Base-by-base conservation (phyloP, 2,113 vertebrate genomes). In the Erinaceus europaeus region DNA sequence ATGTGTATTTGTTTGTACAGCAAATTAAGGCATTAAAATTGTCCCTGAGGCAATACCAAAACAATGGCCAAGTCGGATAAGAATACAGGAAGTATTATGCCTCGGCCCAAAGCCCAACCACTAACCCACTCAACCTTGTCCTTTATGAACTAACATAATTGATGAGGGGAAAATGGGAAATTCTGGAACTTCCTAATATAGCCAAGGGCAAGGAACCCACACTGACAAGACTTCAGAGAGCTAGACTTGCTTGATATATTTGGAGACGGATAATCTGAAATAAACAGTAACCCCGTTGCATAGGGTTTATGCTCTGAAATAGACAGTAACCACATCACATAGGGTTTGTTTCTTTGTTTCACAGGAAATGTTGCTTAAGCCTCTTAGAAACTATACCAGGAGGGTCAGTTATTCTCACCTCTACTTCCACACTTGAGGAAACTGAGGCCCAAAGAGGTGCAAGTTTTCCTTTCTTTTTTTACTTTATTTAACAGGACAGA, bases 21-120 rank as follows among this genome's bases (percentile, higher is more conserved):
- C 65, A 89, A 85, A 93, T 92, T 93, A 88, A 90, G 50, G 57
- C 86, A 94, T 91, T 86, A 93, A 87, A 81, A 76, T 89, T 93
- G 85, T 92, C 90, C 62, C 82, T 10, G 23, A 81, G 79, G 94
- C 93, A 90, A 86, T 90, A 83, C 76, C 67, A 72, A 91, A 90
- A 93, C 92, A 94, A 93, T 69, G 74, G 79, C 75, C 72, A 82
- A 92, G 82, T 89, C 88, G 92, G 94, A 94, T 94, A 92, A 93
- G 71, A 93, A 90, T 48, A 72, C 82, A 95, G 89, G 92, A 94
- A 94, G 79, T 86, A 69, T 89, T 90, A 59, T 62, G 61, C 79
- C 68, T 34, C 25, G 46, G 64, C 44, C 80, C 84, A 69, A 76
- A 93, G 77, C 81, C 85, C 73, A 83, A 91, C 92, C 84, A 29